Evolutionary conservation across 92 coral and sea anemone species (phyloP), one percentile per base, ranked within the genome.

Genomic region (Epizoanthus scotinus): DNA sequence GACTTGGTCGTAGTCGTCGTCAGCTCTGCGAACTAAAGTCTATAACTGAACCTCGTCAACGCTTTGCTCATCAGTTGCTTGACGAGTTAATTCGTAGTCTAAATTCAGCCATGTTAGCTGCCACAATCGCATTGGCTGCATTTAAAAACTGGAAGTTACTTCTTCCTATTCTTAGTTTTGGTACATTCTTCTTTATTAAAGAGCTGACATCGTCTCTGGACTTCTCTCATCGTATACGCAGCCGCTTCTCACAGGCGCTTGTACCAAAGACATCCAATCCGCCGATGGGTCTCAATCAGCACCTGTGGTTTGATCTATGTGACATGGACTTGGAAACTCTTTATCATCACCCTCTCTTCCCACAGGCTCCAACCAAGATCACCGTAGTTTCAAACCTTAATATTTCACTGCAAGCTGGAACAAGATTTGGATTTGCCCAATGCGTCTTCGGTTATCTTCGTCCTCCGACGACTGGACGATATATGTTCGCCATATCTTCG

Each of bases 401-500:
- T 20, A 25, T 86, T 67, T 65, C 82, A 14, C 54, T 71, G 69
- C 68, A 79, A 20, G 12, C 29, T n/a, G 53, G 53, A 42, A 28
- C 27, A n/a, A 44, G 42, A 59, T 91, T 69, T 70, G 90, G 42
- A 59, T 91, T 69, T 70, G 90, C 72, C 19, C 87, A 91, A 60
- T 54, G 94, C 65, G 58, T 87, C 19, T 91, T 87, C 72, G 94
- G 94, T 19, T 91, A 61, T 68, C 20, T 91, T 26, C 78, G 67
- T n/a, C 91, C 94, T 7, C 84, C 85, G 25, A 65, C 40, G 59
- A 81, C 91, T 38, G 94, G 89, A 8, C 60, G 50, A 49, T 91
- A 91, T 65, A 36, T 15, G 38, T 91, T 91, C 80, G 91, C 89
- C 60, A 78, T 91, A 22, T 79, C 90, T 18, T 87, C 94, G 54